phyloP scores from a whole-genome alignment of 2,113 vertebrate genomes.

The Petromus typicus region DNA sequence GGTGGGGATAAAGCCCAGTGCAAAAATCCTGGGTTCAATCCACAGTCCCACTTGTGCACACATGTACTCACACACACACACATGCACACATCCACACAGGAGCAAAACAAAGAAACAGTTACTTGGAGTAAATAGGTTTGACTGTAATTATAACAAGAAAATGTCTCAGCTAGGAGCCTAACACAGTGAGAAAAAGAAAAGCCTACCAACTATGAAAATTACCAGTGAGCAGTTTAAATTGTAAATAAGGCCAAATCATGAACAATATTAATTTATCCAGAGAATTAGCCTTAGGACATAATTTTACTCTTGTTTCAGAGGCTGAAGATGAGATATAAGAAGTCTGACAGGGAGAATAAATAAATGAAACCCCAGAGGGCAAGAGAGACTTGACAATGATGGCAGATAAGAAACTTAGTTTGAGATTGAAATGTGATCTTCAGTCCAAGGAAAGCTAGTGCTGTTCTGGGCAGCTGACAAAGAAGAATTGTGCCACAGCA shows the following conservation, averaged over 20 bases:
- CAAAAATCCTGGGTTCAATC: background rate
- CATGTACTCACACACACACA: background rate
- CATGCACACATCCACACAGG: too few species aligned
- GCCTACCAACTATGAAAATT: slow-evolving; percentile 22
- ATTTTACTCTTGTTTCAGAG: slow-evolving; percentile 64
- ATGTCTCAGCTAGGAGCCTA: slow-evolving; percentile 1
- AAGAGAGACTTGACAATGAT: slow-evolving; percentile 62
- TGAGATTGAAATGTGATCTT: slow-evolving; percentile 74
- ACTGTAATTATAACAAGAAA: slow-evolving; percentile 47
- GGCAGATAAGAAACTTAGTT: slow-evolving; percentile 66
- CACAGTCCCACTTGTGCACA: background rate
- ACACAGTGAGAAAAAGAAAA: background rate
- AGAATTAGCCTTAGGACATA: slow-evolving; percentile 59
- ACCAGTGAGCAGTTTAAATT: slow-evolving; percentile 53
- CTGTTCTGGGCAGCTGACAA: slow-evolving; percentile 77
- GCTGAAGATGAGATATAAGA: slow-evolving; percentile 48
- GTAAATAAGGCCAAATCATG: slow-evolving; percentile 25
- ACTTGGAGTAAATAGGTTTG: slow-evolving; percentile 7
- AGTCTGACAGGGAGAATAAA: background rate
- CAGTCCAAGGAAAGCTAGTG: slow-evolving; percentile 59
- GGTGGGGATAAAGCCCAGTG: background rate
- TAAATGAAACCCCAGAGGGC: slow-evolving; percentile 23
- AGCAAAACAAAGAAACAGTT: background rate
- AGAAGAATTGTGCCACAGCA: slow-evolving; percentile 62
- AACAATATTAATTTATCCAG: slow-evolving; percentile 55